phyloP scores from a whole-genome alignment of 2,797 vertebrate genomes.

The Rachycentron canadum region DNA sequence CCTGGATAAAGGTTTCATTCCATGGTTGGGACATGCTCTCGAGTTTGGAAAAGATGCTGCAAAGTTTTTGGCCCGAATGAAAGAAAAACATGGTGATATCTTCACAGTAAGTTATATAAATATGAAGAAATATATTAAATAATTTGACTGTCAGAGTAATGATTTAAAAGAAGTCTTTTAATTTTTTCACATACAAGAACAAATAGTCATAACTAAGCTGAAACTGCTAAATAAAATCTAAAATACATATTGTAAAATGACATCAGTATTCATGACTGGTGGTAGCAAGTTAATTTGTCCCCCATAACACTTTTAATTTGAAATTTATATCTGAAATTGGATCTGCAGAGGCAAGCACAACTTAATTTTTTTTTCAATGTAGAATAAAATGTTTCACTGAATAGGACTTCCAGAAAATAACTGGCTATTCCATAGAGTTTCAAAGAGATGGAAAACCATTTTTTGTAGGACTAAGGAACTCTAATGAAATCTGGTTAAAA shows the following conservation, averaged over 20 bases:
- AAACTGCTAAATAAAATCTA: neutral
- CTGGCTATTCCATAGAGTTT: neutral
- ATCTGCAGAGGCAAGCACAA: neutral
- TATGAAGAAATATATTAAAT: no score
- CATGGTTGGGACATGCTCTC: conserved; percentile 91
- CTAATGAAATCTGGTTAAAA: neutral
- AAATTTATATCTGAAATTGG: neutral
- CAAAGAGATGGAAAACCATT: neutral
- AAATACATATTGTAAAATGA: conserved; percentile 11
- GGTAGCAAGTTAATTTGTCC: neutral
- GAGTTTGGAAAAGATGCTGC: conserved; percentile 89
- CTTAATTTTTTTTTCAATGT: neutral
- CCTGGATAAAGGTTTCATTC: conserved; percentile 88
- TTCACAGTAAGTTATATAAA: conserved; percentile 93
- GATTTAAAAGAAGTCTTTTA: no score
- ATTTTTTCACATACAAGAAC: neutral
- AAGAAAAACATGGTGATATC: conserved; percentile 90
- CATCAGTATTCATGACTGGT: no score
- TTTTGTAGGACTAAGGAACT: neutral
- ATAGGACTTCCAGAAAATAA: neutral
- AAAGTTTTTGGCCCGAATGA: conserved; percentile 89
- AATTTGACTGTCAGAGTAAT: neutral
- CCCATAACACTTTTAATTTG: neutral
- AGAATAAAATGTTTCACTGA: neutral
- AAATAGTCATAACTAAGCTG: neutral